Conservation (phyloP, 2,797 vertebrate species). For the Phrynocephalus guinanensis region DNA sequence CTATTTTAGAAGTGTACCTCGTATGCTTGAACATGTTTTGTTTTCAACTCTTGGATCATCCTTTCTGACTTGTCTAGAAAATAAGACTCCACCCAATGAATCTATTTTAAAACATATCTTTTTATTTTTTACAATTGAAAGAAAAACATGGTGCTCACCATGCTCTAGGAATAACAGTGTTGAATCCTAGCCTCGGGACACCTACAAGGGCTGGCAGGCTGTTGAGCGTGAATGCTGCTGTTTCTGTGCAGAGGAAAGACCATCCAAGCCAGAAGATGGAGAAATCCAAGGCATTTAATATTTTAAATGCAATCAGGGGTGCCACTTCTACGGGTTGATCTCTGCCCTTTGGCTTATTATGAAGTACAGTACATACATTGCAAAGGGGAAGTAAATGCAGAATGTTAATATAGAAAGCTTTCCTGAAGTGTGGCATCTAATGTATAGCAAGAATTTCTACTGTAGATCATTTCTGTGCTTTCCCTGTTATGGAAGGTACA, state of each 20-base stretch:
- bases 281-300: not conserved
- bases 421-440: not conserved
- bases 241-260: not conserved
- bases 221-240: not conserved
- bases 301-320: too few relatives aligned
- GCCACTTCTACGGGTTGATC: not conserved
- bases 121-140: not conserved
- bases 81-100: not conserved
- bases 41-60: not conserved
- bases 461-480: not conserved
- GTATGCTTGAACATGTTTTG: not conserved
- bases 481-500: not conserved
- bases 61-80: not conserved
- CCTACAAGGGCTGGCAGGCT: not conserved
- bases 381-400: too few relatives aligned
- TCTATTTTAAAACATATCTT: slow-evolving; percentile 11
- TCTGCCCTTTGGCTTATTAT: not conserved
- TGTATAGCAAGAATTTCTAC: not conserved
- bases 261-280: not conserved
- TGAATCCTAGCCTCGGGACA: not conserved
- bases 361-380: too few relatives aligned
- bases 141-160: not conserved
- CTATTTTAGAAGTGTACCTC: not conserved
- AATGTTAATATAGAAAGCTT: not conserved
- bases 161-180: not conserved